Percentiles rank a stretch among this genome's conserved stretches.
Conservation (phyloP, 1,140 invertebrate genomes). For the Adelges cooleyi region DNA sequence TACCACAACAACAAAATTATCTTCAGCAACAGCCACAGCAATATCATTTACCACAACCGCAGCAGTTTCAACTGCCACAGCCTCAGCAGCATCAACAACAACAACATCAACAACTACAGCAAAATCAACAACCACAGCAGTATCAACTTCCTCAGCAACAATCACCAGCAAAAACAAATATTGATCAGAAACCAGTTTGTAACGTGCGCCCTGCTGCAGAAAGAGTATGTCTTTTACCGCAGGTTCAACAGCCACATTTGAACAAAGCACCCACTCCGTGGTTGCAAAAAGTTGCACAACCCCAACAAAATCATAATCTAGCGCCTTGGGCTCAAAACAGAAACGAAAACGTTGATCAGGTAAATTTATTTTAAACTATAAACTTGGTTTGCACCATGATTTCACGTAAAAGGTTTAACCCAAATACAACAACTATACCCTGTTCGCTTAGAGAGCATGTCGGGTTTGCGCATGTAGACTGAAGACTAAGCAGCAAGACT, state of each 20-base stretch:
- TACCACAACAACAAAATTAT: constrained; percentile 37
- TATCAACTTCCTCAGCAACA: constrained; percentile 7
- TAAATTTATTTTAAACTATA: too few relatives aligned
- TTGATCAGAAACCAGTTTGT: constrained; percentile 6
- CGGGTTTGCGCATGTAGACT: too few relatives aligned
- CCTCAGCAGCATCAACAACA: constrained; percentile 5
- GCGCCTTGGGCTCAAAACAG: constrained; percentile 42
- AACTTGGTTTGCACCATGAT: too few relatives aligned
- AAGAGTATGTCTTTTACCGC: constrained; percentile 4
- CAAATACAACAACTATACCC: too few relatives aligned
- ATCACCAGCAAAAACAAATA: not conserved
- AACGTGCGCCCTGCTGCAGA: not conserved
- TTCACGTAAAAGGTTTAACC: too few relatives aligned
- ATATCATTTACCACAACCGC: constrained; percentile 3
- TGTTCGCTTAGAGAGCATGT: too few relatives aligned
- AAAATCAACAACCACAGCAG: constrained; percentile 21
- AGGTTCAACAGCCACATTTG: constrained; percentile 33
- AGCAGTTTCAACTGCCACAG: constrained; percentile 26
- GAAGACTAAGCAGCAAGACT: too few relatives aligned
- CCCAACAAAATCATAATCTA: constrained; percentile 39
- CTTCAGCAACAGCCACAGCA: not conserved
- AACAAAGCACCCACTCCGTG: constrained; percentile 48
- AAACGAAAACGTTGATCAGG: constrained; percentile 21
- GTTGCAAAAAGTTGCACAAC: constrained; percentile 42
- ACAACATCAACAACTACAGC: constrained; percentile 2